Evolutionary conservation across 2,888 invertebrate genomes (phyloP).

Genomic region (Drosophila paucipuncta): DNA sequence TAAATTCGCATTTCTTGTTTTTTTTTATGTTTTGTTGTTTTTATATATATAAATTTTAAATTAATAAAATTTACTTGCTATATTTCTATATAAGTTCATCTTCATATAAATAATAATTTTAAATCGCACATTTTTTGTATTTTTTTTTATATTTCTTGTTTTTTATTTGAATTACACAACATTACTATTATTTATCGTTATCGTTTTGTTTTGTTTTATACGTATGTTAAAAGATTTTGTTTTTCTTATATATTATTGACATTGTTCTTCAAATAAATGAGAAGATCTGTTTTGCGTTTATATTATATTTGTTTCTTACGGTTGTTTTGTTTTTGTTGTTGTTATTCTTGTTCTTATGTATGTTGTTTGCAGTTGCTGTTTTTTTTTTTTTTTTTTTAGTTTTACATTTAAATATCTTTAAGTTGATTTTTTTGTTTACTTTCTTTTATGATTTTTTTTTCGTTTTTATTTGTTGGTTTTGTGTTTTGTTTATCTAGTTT

Average conservation of each 20-base stretch:
- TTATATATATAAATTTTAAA: slow-evolving; percentile 74
- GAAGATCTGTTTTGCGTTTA: slow-evolving; percentile 55
- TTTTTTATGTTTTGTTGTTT: slow-evolving; percentile 48
- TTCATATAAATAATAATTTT: slow-evolving; percentile 77
- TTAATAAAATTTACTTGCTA: slow-evolving; percentile 81
- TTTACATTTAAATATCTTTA: slow-evolving; percentile 46
- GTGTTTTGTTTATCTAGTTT: slow-evolving; percentile 56
- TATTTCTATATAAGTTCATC: slow-evolving; percentile 80
- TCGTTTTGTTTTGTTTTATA: slow-evolving; percentile 50
- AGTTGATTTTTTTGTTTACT: slow-evolving; percentile 27
- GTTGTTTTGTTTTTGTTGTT: slow-evolving; percentile 25
- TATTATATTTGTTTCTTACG: slow-evolving; percentile 27
- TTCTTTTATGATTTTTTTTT: slow-evolving; percentile 31
- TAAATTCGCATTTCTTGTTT: slow-evolving; percentile 55
- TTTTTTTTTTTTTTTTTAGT: slow-evolving; percentile 18
- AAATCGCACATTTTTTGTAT: slow-evolving; percentile 68
- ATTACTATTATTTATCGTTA: slow-evolving; percentile 75
- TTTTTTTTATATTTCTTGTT: slow-evolving; percentile 52
- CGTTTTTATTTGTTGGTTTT: slow-evolving; percentile 20
- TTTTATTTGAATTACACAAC: slow-evolving; percentile 79
- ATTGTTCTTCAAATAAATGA: slow-evolving; percentile 69
- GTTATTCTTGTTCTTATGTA: slow-evolving; percentile 39
- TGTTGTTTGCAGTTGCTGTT: slow-evolving; percentile 34
- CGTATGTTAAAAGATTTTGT: slow-evolving; percentile 70
- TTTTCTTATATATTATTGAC: slow-evolving; percentile 78